A percentile compares a stretch with the other conserved stretches of the same genome.
phyloP scores from a whole-genome alignment of 2,888 invertebrate species.

The Hypsopygia costalis region DNA sequence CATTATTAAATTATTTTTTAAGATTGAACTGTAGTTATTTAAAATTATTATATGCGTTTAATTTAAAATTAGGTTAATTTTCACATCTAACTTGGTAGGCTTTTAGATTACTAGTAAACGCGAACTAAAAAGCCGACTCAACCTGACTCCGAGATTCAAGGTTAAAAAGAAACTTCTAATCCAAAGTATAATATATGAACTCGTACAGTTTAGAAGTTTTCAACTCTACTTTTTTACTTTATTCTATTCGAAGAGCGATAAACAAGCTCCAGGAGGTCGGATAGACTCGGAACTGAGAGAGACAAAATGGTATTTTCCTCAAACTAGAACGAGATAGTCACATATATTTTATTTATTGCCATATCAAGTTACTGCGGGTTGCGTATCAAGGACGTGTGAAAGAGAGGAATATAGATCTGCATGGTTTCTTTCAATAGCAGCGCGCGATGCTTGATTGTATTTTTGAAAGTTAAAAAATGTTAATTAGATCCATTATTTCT shows the following conservation, averaged over 20 bases:
- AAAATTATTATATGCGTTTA: too few relatives aligned
- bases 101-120: too few relatives aligned
- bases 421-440: conserved; percentile 37
- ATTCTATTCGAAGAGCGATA: conserved; percentile 53
- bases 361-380: conserved; percentile 60
- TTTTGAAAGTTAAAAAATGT: conserved; percentile 33
- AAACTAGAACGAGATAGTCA: conserved; percentile 34
- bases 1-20: too few relatives aligned
- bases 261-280: conserved; percentile 50
- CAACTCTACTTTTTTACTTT: too few relatives aligned
- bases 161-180: conserved; percentile 68
- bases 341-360: conserved; percentile 70
- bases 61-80: too few relatives aligned
- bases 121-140: conserved; percentile 26
- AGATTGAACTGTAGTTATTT: too few relatives aligned
- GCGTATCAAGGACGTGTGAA: conserved; percentile 41
- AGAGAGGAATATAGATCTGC: conserved; percentile 46
- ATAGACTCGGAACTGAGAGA: conserved; percentile 39
- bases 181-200: conserved; percentile 44
- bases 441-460: conserved; percentile 35
- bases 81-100: too few relatives aligned
- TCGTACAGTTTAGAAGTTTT: too few relatives aligned
- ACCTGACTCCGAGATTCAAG: conserved; percentile 59
- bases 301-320: conserved; percentile 24
- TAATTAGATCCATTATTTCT: conserved; percentile 19